Evolutionary conservation across 2,113 vertebrate genomes (phyloP), one percentile per base, ranked within the genome.

Genomic region (Pao palembangensis): DNA sequence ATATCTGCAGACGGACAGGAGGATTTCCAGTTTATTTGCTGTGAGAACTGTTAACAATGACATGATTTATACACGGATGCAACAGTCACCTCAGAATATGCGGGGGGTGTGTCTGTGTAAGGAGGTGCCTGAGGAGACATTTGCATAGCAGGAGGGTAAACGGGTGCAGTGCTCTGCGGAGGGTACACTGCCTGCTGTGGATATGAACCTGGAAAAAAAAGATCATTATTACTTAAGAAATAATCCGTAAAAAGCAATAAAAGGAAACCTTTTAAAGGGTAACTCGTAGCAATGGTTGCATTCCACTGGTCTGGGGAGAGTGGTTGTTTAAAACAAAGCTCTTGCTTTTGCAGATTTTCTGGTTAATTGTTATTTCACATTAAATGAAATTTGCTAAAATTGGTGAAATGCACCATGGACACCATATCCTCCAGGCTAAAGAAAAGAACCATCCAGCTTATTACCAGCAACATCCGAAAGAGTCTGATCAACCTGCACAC

Each of bases 81-180:
- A 6, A 2, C 43, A 28, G 18, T 67, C 90, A 96, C 95, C 93
- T 97, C 94, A 70, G 94, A 96, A 71, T 96, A 97, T 31, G 94
- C 94, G 51, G 96, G 95, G 59, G 96, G 91, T 4, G 95, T 93
- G 20, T 96, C 95, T 0, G 93, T 92, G 81, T 96, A 98, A 25
- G 94, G 92, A 34, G 94, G 94, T 64, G 94, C 93, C 91, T 95
- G 95, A 71, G 92, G 90, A 77, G 88, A 89, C 67, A 95, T 93
- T 82, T 94, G 92, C 92, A 96, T 86, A 34, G 92, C 78, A 87
- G 92, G 93, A 3, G 93, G 93, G 78, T 94, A 97, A 53, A 94
- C 93, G n/a, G 93, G 88, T n/a, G 90, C 88, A 72, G 85, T 83
- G 87, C 88, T 91, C 85, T 93, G 85, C 80, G 92, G 94, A 77